These are phyloP conservation scores for Megaceryle alcyon DNA, from an alignment of 2,797 vertebrate genomes.

Conservation along the genomic window DNA sequence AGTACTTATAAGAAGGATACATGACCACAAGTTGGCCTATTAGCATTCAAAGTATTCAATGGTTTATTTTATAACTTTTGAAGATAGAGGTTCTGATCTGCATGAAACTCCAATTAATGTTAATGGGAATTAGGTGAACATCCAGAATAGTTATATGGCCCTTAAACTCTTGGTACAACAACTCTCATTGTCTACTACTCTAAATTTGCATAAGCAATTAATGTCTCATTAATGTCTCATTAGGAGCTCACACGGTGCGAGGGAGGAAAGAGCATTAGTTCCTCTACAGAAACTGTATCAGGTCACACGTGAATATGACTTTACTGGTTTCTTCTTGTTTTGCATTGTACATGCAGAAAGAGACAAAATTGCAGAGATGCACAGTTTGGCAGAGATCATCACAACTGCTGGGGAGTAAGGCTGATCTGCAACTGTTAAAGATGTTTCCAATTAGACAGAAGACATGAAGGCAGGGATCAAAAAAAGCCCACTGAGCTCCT, in stretches of 20 bases:
- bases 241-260: constrained; percentile 49
- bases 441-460: not conserved
- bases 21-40: not conserved
- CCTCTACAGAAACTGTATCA: not conserved
- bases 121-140: constrained; percentile 57
- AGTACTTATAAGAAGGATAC: constrained; percentile 19
- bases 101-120: constrained; percentile 54
- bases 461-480: not conserved
- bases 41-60: constrained; percentile 37
- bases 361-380: not conserved
- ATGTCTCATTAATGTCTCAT: constrained; percentile 74
- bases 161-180: constrained; percentile 63
- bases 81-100: not conserved
- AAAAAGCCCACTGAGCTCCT: not conserved
- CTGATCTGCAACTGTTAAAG: not conserved
- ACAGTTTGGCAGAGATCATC: rapidly evolving
- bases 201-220: constrained; percentile 76
- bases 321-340: not conserved
- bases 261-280: not conserved
- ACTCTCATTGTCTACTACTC: constrained; percentile 57
- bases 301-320: constrained; percentile 23
- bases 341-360: not conserved
- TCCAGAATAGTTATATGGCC: constrained; percentile 45
- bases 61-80: constrained; percentile 46
- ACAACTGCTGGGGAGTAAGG: not conserved